Percentiles rank a stretch among this genome's conserved stretches.
phyloP scores from a whole-genome alignment of 2,888 invertebrate species.

The Ornithoptera priamus region DNA sequence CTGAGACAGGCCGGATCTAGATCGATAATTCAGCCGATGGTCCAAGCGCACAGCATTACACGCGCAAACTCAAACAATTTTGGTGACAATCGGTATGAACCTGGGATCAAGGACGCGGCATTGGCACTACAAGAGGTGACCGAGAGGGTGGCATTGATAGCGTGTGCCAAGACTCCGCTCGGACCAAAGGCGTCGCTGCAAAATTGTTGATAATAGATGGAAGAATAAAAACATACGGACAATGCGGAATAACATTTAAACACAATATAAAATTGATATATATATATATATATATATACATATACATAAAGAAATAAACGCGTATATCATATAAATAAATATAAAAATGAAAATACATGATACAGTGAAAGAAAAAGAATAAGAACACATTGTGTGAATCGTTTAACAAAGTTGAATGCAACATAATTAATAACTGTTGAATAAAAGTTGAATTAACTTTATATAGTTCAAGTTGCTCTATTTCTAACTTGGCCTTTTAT shows the following conservation, averaged over 20 bases:
- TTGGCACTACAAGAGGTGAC: slow-evolving; percentile 67
- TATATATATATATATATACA: slow-evolving; percentile 5
- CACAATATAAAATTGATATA: slow-evolving; percentile 6
- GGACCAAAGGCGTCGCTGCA: slow-evolving; percentile 78
- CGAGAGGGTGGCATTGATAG: slow-evolving; percentile 77
- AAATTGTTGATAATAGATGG: slow-evolving; percentile 25
- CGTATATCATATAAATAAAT: background rate
- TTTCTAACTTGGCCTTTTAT: too few species aligned
- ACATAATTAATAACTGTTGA: background rate
- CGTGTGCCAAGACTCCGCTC: slow-evolving; percentile 78
- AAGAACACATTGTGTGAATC: background rate
- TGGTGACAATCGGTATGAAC: slow-evolving; percentile 30
- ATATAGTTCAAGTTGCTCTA: too few species aligned
- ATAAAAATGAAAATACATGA: background rate
- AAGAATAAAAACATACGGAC: slow-evolving; percentile 29
- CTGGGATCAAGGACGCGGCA: slow-evolving; percentile 43
- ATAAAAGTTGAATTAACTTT: too few species aligned
- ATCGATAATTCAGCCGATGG: slow-evolving; percentile 63
- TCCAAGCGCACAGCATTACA: slow-evolving; percentile 65
- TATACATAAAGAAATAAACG: background rate
- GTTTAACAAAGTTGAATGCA: background rate
- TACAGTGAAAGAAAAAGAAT: background rate
- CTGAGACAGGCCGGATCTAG: slow-evolving; percentile 32
- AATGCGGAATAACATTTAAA: slow-evolving; percentile 3
- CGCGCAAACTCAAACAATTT: slow-evolving; percentile 47